phyloP scores from a whole-genome alignment of 1,140 invertebrate genomes.

The Doryteuthis pealeii region DNA sequence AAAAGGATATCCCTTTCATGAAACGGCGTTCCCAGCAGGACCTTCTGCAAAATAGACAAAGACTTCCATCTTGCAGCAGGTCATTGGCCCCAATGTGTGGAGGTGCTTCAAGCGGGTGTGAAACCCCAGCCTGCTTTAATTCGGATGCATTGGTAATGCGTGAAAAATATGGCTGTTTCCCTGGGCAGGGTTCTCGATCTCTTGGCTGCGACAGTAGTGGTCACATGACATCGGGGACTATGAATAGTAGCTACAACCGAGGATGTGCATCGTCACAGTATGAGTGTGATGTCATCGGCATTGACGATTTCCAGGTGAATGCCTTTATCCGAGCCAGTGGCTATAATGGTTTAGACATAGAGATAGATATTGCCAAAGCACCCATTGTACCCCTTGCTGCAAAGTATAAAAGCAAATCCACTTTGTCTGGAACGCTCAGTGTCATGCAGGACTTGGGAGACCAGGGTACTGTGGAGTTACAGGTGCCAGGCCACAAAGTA shows the following conservation, averaged over 20 bases:
- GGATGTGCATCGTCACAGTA: conserved; percentile 32
- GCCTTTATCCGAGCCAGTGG: conserved; percentile 47
- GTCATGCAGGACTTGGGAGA: conserved; percentile 44
- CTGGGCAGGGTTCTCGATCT: conserved; percentile 11
- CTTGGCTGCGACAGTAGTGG: background rate
- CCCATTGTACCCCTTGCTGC: background rate
- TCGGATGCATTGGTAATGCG: conserved; percentile 9
- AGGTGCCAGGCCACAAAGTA: conserved; percentile 42
- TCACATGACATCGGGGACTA: conserved; percentile 13
- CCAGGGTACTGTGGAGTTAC: conserved; percentile 39
- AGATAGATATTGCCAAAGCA: conserved; percentile 28
- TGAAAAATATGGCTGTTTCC: conserved; percentile 14
- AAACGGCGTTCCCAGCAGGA: conserved; percentile 6
- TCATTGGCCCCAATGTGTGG: conserved; percentile 9
- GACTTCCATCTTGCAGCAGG: conserved; percentile 10
- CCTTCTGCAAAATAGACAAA: conserved; percentile 9
- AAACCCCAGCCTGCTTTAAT: background rate
- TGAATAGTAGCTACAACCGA: conserved; percentile 10
- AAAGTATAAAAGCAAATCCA: conserved; percentile 17
- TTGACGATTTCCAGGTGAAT: conserved; percentile 49
- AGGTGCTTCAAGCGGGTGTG: conserved; percentile 5
- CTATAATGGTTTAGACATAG: conserved; percentile 48
- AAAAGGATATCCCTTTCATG: conserved; percentile 12
- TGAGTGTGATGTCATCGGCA: conserved; percentile 47
- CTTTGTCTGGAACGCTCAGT: conserved; percentile 29